Percentiles rank a stretch among this genome's conserved stretches.
Conservation (phyloP, 2,797 vertebrate genomes). For the Hipposideros larvatus region DNA sequence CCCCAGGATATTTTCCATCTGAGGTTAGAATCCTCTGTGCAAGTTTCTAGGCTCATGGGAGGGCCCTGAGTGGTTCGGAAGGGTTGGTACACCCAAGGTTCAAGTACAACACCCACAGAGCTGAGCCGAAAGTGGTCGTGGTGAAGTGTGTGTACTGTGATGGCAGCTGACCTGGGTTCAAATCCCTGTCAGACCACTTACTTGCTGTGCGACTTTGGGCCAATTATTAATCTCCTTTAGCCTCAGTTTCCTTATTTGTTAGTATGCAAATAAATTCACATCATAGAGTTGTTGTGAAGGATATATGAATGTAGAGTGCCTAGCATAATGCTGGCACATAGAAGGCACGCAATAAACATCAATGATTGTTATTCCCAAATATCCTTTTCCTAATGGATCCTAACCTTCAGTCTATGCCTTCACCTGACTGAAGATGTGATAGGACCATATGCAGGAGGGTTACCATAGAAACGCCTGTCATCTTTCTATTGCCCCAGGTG, state of each 20-base stretch:
- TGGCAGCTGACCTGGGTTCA: neutral
- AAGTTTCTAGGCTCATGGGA: neutral
- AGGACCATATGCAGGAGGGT: neutral
- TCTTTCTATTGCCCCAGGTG: constrained; percentile 13
- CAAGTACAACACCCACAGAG: neutral
- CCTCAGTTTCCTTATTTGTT: neutral
- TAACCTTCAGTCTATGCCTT: neutral
- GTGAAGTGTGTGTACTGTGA: neutral
- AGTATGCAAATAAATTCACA: neutral
- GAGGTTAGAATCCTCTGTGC: neutral
- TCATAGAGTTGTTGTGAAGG: neutral
- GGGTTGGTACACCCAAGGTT: neutral
- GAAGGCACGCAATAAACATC: neutral
- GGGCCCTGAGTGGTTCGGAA: neutral
- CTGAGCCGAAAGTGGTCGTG: neutral
- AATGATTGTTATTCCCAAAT: neutral
- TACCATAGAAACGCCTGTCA: constrained; percentile 9
- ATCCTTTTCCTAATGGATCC: neutral
- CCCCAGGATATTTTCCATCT: neutral
- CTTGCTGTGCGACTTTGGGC: neutral
- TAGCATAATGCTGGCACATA: neutral
- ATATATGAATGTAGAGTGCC: neutral
- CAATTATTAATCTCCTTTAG: neutral
- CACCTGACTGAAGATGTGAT: neutral
- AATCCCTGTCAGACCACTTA: neutral